Base-by-base conservation (phyloP, 2,888 invertebrate species). In the Dilophus febrilis region DNA sequence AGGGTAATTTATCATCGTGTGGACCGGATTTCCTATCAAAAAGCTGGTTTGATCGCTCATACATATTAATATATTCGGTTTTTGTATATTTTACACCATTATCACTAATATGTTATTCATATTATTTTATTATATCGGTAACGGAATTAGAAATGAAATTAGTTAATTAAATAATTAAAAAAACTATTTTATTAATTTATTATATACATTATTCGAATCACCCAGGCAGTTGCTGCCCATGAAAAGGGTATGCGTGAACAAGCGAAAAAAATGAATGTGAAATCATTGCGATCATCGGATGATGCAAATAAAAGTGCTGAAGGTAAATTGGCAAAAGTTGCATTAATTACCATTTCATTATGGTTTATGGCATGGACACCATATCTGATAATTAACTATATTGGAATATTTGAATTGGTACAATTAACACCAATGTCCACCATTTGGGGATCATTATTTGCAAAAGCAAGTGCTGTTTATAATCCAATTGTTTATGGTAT, bases 401-500 rank as follows among this genome's bases (percentile, higher is more conserved):
- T 78, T 45, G 87, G 87, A 33, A 74, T 86, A 41, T 84, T 86
- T 54, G 76, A 81, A 51, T 71, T 72, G 42, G 67, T 70, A 32
- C 74, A 72, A 35, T 75, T 87, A 50, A 80, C 71, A 47, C 87
- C 87, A 13, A 65, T 87, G 47, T 77, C 77, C 47, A 85, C 85
- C 40, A 85, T 87, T 60, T 85, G 86, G 83, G 84, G 85, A 39
- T 85, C 90, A 29, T 71, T 90, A 49, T 88, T 91, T 58, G 90
- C 90, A 43, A 92, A 92, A 64, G 83, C 87, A 45, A 87, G 84
- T 52, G 84, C 86, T 46, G 81, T 83, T 45, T 87, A 87, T 67
- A 88, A 88, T 64, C 87, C 87, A 18, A 84, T 87, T 57, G 86
- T 88, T 47, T 88, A 88, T 57, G 87, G 84, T 50, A 86, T 87